Evolutionary conservation across 2,113 vertebrate species (phyloP).

Genomic region (Narcine bancroftii): DNA sequence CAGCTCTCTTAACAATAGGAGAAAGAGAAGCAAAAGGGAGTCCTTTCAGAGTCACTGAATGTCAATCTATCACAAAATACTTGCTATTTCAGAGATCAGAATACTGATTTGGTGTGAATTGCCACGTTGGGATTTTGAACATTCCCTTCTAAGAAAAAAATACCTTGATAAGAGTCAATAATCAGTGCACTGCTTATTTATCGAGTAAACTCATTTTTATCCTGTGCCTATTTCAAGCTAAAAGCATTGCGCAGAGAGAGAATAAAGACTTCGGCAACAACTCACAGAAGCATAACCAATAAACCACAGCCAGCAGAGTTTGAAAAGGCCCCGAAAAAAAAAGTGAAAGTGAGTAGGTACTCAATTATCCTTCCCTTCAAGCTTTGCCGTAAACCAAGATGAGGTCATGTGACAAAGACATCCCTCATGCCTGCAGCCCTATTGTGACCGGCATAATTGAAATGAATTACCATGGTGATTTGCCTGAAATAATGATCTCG

Average conservation of each 20-base stretch:
- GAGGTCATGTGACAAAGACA: background rate
- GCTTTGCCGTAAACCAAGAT: background rate
- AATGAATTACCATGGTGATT: background rate
- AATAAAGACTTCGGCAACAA: background rate
- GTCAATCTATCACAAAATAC: background rate
- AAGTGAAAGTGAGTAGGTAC: background rate
- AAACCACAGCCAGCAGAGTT: background rate
- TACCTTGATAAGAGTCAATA: background rate
- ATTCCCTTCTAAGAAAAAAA: background rate
- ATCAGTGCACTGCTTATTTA: background rate
- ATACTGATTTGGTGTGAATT: background rate
- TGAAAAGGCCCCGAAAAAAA: background rate
- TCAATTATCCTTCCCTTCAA: conserved; percentile 9
- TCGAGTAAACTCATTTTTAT: background rate
- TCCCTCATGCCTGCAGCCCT: background rate
- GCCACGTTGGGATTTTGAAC: background rate
- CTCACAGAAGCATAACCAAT: background rate
- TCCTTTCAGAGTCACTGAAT: no score
- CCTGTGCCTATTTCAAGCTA: background rate
- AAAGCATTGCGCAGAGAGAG: background rate
- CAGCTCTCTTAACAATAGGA: no score
- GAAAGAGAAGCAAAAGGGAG: no score
- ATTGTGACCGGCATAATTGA: background rate
- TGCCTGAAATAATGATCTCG: conserved; percentile 12
- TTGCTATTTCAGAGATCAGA: background rate